Evolutionary conservation across 2,797 vertebrate genomes (phyloP).

Genomic region (Pempheris klunzingeri): DNA sequence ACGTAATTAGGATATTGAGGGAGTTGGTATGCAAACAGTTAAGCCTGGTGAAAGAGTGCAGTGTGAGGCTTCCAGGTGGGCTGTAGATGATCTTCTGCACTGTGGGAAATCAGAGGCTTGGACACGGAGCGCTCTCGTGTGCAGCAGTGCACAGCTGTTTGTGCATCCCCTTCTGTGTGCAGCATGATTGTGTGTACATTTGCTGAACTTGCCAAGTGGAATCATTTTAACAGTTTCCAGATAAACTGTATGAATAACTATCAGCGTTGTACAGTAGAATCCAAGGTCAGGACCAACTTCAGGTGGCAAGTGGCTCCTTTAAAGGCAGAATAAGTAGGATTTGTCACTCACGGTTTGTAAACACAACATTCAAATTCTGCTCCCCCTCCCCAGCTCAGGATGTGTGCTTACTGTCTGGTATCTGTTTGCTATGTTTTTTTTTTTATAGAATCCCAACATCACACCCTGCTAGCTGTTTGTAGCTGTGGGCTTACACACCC

Average conservation of each 20-base stretch:
- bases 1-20: constrained; percentile 18
- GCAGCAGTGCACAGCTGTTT: constrained; percentile 1
- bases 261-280: constrained; percentile 16
- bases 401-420: no score
- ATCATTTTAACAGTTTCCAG: constrained; percentile 29
- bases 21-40: constrained; percentile 33
- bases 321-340: no score
- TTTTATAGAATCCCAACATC: no score
- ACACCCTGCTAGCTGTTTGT: no score
- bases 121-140: constrained; percentile 18
- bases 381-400: no score
- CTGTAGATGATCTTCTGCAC: constrained; percentile 64
- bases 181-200: neutral
- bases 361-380: no score
- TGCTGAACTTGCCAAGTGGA: constrained; percentile 29
- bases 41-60: constrained; percentile 34
- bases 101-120: constrained; percentile 68
- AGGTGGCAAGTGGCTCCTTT: neutral
- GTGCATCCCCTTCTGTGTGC: constrained; percentile 2
- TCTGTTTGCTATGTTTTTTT: no score
- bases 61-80: constrained; percentile 33
- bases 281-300: constrained; percentile 35
- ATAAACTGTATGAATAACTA: neutral
- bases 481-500: no score
- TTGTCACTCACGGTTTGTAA: no score